Conservation (phyloP, 2,113 vertebrate species). For the Varanus salvator region DNA sequence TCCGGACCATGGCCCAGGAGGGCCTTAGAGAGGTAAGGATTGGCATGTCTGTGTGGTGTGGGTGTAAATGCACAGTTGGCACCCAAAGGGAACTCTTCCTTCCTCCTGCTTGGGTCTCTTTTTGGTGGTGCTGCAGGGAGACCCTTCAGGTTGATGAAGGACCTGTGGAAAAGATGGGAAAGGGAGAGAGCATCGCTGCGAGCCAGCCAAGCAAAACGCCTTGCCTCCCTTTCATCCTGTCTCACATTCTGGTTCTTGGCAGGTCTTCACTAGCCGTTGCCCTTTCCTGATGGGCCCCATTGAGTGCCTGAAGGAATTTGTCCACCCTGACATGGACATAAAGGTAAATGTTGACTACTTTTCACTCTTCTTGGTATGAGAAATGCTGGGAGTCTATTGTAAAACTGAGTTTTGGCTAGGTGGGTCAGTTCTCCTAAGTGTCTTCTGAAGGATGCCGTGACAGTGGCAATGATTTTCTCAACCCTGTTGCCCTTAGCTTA, state of each 20-base stretch:
- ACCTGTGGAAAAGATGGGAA: too few species aligned
- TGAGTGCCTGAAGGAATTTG: conserved; percentile 79
- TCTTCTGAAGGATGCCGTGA: neutral
- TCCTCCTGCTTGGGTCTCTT: neutral
- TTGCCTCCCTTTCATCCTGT: neutral
- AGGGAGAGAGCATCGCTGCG: too few species aligned
- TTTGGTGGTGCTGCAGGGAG: neutral
- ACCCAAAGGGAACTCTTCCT: neutral
- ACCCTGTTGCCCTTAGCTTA: neutral
- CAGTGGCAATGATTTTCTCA: neutral
- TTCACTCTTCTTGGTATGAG: neutral
- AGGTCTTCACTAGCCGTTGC: conserved; percentile 87
- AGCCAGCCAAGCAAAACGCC: neutral
- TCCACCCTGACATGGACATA: conserved; percentile 86
- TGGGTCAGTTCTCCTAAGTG: neutral
- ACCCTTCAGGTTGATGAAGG: too few species aligned
- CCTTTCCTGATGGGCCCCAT: conserved; percentile 90
- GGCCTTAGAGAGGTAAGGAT: conserved; percentile 85
- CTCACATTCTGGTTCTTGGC: neutral
- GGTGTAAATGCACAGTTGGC: too few species aligned
- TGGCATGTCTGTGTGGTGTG: too few species aligned
- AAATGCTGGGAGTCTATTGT: neutral
- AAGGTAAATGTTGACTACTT: conserved; percentile 78
- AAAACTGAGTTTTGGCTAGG: neutral
- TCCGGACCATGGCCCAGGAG: conserved; percentile 87